Evolutionary conservation across 1,140 invertebrate genomes (phyloP).

Genomic region (Drosophila varians): DNA sequence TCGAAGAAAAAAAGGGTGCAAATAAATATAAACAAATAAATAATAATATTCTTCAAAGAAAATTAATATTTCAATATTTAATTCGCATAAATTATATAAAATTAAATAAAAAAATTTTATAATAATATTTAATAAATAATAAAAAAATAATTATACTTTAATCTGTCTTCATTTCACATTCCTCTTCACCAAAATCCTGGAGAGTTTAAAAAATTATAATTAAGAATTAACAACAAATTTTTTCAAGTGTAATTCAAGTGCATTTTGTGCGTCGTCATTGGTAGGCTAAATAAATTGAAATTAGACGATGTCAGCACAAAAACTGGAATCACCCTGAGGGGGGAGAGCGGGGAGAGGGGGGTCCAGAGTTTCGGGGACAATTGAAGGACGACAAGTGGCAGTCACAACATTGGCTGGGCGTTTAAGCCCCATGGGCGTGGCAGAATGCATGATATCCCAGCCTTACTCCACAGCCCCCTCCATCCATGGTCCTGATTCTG

Average conservation of each 20-base stretch:
- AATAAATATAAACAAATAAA: too few relatives aligned
- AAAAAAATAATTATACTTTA: too few relatives aligned
- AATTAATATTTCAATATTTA: too few relatives aligned
- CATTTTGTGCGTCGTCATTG: conserved; percentile 76
- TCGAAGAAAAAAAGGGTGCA: not conserved
- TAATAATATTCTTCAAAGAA: too few relatives aligned
- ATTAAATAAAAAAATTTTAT: not conserved
- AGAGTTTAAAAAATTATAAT: too few relatives aligned
- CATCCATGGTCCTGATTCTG: conserved; percentile 5
- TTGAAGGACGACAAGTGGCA: conserved; percentile 30
- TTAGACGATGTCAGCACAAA: conserved; percentile 78
- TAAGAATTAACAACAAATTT: too few relatives aligned
- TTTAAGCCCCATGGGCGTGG: conserved; percentile 21
- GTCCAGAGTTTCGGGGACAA: conserved; percentile 10
- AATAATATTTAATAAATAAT: not conserved
- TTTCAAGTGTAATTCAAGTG: conserved; percentile 19
- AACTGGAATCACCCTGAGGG: too few relatives aligned
- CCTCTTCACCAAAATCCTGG: too few relatives aligned
- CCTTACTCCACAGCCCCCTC: not conserved
- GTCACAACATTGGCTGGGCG: conserved; percentile 60
- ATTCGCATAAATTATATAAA: not conserved
- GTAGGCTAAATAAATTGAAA: conserved; percentile 78
- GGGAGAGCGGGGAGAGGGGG: too few relatives aligned
- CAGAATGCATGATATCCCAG: conserved; percentile 32
- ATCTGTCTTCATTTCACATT: too few relatives aligned